Evolutionary conservation across 2,113 vertebrate species (phyloP), one percentile per base, ranked within the genome.

Genomic region (Cavia aperea): DNA sequence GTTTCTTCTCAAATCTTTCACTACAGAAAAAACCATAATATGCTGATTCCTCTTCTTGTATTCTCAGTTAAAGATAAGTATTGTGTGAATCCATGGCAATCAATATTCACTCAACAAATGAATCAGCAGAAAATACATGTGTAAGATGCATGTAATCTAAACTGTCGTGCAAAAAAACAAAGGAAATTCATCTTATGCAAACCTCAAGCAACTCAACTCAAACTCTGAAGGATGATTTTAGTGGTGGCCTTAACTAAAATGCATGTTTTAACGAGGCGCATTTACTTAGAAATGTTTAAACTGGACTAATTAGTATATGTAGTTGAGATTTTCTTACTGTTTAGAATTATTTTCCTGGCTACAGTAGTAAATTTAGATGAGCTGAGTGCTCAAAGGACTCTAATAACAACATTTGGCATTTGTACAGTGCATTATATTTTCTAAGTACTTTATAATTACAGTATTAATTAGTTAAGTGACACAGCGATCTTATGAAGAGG

Each of bases 371-470:
- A 93, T 95, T 85, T 88, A 93, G 79, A 95, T 78, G 85, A 96
- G 88, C 88, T 92, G 93, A 95, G 46, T 73, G 66, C 78, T 95
- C 95, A 94, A 84, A 93, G 91, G 73, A 93, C 93, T 92, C 93
- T 95, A 96, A 93, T 93, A 95, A 93, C 93, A 95, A 94, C 90
- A 86, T 90, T 96, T 97, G 96, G 94, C 93, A 95, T 95, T 96
- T 95, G 94, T 94, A 90, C 93, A 95, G 87, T 90, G 60, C 79
- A 93, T 88, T 96, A 92, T 96, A 96, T 93, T 96, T 96, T 93
- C 93, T 95, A 97, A 97, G 95, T 92, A 95, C 90, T 95, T 96
- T 96, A 96, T 96, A 96, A 97, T 97, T 96, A 94, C 68, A 93
- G 82, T 95, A 96, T 96, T 96, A 96, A 97, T 96, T 97, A 96